Evolutionary conservation across 2,888 invertebrate species (phyloP), one percentile per base, ranked within the genome.

Genomic region (Arge pagana): DNA sequence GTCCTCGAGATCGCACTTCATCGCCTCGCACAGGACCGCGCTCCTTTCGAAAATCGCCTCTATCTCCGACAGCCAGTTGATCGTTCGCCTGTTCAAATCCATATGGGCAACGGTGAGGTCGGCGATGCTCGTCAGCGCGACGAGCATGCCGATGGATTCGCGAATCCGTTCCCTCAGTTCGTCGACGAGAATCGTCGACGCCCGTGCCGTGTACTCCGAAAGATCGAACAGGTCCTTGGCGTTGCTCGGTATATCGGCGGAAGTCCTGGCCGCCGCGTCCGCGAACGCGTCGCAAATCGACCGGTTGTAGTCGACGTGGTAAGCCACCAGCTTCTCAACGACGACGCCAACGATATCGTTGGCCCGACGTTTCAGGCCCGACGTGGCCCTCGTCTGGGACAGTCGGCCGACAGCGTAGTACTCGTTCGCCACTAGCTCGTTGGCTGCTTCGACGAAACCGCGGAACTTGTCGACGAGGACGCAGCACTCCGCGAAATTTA

Each of bases 1-100:
- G 55, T 81, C 81, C 70, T 84, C 84, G 52, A 82, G 78, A 36
- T 79, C 77, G 53, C 78, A 77, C 61, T 82, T 82, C 60, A 80
- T 81, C 11, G 79, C 77, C 62, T 84, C 83, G 50, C 82, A 78
- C 26, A 81, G 70, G 10, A 65, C 76, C 52, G 81, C 80, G 61
- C 81, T 82, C 41, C 78, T 72, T 52, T 77, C 78, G 64, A 83
- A 82, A 13, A 83, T 72, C 4, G 82, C 81, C 48, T 79, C 76
- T 55, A 84, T 81, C 11, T 76, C 70, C 10, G 71, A 66, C 5
- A 82, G 77, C 81, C 83, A 83, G 21, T 79, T 78, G 10, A 84
- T 77, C 5, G 82, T 80, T 8, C 67, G 68, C 31, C 75, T 76
- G 60, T 83, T 83, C 10, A 82, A 63, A 8, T 77, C 70, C 41